phyloP scores from a whole-genome alignment of 2,888 invertebrate genomes.

The Antitype chi region DNA sequence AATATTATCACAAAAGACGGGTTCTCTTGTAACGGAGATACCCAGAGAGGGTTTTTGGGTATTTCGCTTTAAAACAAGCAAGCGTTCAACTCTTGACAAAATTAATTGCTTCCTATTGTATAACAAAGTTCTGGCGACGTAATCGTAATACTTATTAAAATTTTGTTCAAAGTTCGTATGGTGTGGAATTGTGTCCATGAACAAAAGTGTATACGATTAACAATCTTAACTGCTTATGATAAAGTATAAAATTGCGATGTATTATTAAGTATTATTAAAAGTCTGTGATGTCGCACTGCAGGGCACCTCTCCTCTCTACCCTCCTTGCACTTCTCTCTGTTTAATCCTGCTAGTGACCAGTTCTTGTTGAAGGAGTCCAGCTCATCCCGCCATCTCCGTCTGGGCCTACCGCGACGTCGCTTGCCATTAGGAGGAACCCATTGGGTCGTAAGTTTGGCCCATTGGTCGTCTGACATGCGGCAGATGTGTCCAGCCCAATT shows the following conservation, averaged over 20 bases:
- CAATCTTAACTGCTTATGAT: not conserved
- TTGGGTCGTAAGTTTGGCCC: too few relatives aligned
- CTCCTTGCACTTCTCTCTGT: too few relatives aligned
- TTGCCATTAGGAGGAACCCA: too few relatives aligned
- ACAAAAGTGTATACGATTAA: slow-evolving; percentile 17
- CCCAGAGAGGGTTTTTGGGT: slow-evolving; percentile 26
- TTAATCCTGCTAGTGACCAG: too few relatives aligned
- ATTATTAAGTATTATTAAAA: too few relatives aligned
- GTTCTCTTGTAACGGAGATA: slow-evolving; percentile 25
- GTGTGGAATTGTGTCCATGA: slow-evolving; percentile 1
- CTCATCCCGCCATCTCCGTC: too few relatives aligned
- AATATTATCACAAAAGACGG: slow-evolving; percentile 41
- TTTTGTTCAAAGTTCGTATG: slow-evolving; percentile 37
- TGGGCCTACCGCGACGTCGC: too few relatives aligned
- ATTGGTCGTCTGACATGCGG: too few relatives aligned
- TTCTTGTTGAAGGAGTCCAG: too few relatives aligned
- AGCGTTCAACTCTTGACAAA: slow-evolving; percentile 58
- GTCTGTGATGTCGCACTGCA: too few relatives aligned
- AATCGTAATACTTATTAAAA: slow-evolving; percentile 53
- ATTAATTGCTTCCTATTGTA: slow-evolving; percentile 66
- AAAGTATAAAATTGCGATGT: slow-evolving; percentile 34
- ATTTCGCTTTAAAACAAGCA: slow-evolving; percentile 49
- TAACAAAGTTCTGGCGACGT: slow-evolving; percentile 48
- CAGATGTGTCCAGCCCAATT: too few relatives aligned
- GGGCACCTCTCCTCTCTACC: too few relatives aligned